Evolutionary conservation across 1,140 invertebrate species (phyloP).

Genomic region (Cherax destructor): DNA sequence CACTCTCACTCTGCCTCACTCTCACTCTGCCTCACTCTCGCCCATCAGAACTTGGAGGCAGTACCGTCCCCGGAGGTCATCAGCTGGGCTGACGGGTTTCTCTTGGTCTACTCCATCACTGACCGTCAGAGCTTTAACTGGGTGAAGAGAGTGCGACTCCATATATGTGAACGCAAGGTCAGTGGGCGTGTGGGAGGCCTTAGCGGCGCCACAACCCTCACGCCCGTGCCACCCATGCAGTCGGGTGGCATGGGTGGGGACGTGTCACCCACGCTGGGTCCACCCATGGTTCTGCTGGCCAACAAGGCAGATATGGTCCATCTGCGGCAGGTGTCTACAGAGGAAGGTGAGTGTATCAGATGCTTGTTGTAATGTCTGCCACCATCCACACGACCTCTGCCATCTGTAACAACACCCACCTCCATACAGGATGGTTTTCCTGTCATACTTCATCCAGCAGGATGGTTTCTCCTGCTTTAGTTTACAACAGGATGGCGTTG

Average conservation of each 20-base stretch:
- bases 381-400: not conserved
- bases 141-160: conserved; percentile 84
- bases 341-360: conserved; percentile 80
- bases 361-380: not conserved
- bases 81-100: conserved; percentile 91
- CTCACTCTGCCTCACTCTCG: not conserved
- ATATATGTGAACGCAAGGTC: conserved; percentile 79
- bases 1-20: not conserved
- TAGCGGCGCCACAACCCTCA: conserved; percentile 46
- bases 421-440: too few relatives aligned
- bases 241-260: conserved; percentile 61
- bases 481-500: too few relatives aligned
- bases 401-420: too few relatives aligned
- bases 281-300: conserved; percentile 86
- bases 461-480: too few relatives aligned
- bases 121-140: conserved; percentile 91
- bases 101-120: conserved; percentile 94
- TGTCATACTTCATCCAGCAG: too few relatives aligned
- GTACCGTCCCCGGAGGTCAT: conserved; percentile 85
- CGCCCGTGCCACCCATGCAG: conserved; percentile 75
- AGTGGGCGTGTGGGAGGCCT: conserved; percentile 65
- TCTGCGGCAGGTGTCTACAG: conserved; percentile 89
- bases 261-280: conserved; percentile 47
- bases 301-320: conserved; percentile 96
- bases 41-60: conserved; percentile 81